Percentiles rank a stretch among this genome's conserved stretches.
These are phyloP conservation scores for Drosophila multiciliata DNA, from an alignment of 2,888 invertebrate genomes.

Conservation along the genomic window DNA sequence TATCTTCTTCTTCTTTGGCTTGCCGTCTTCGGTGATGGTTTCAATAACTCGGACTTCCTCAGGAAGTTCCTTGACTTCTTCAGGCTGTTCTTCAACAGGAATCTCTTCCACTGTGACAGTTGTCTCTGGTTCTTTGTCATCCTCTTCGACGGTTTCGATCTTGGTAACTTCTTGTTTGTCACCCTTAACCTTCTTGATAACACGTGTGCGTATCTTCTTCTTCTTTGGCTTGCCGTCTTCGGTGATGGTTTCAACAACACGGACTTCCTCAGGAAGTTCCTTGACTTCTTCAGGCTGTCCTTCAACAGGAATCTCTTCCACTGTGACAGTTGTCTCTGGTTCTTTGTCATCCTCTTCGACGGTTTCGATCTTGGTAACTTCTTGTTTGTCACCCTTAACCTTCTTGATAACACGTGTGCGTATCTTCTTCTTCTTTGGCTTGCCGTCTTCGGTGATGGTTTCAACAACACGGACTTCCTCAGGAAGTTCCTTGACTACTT, in stretches of 20 bases:
- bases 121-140: conserved; percentile 21
- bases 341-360: conserved; percentile 20
- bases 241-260: conserved; percentile 11
- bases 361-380: conserved; percentile 30
- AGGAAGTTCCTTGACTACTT: conserved; percentile 40
- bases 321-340: conserved; percentile 24
- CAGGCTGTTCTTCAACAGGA: conserved; percentile 11
- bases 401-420: conserved; percentile 23
- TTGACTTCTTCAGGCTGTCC: conserved; percentile 8
- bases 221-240: conserved; percentile 24
- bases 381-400: conserved; percentile 30
- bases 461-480: conserved; percentile 48
- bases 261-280: conserved; percentile 25
- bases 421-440: conserved; percentile 14
- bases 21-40: conserved; percentile 14
- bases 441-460: conserved; percentile 44
- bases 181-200: conserved; percentile 27
- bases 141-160: conserved; percentile 23
- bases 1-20: conserved; percentile 22
- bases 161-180: conserved; percentile 27
- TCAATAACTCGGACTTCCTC: conserved; percentile 27
- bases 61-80: conserved; percentile 11
- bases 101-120: conserved; percentile 20
- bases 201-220: conserved; percentile 26
- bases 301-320: conserved; percentile 11